These are phyloP conservation scores for Macrostomum lignano DNA, from an alignment of 1,140 invertebrate species.

Conservation along the genomic window DNA sequence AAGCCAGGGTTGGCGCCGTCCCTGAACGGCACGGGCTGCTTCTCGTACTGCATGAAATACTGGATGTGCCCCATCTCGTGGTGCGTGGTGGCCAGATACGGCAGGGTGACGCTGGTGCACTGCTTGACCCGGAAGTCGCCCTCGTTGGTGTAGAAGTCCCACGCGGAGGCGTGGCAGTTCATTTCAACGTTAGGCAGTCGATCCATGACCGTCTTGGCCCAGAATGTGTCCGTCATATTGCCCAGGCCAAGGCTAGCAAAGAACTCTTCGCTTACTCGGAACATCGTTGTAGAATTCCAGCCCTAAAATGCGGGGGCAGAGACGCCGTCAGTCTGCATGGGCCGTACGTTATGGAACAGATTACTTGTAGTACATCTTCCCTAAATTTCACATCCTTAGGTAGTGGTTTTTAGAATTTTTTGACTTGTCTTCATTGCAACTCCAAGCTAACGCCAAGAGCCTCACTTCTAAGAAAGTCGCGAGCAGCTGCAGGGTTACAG, in stretches of 20 bases:
- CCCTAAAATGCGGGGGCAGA: too few species aligned
- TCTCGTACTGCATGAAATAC: constrained; percentile 42
- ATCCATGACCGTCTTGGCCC: constrained; percentile 31
- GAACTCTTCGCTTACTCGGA: constrained; percentile 50
- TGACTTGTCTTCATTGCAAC: too few species aligned
- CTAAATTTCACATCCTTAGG: too few species aligned
- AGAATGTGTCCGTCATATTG: constrained; percentile 40
- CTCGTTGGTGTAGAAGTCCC: constrained; percentile 68
- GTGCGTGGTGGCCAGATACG: constrained; percentile 41
- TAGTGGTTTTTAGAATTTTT: too few species aligned
- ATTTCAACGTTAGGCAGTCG: constrained; percentile 34
- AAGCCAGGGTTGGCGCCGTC: constrained; percentile 45
- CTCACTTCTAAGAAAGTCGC: too few species aligned
- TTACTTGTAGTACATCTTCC: too few species aligned
- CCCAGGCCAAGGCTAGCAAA: constrained; percentile 53
- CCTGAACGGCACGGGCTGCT: constrained; percentile 38
- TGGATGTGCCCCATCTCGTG: constrained; percentile 52
- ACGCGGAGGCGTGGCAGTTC: constrained; percentile 68
- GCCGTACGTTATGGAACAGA: too few species aligned
- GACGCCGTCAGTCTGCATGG: too few species aligned
- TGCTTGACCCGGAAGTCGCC: constrained; percentile 36
- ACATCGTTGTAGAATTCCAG: constrained; percentile 35
- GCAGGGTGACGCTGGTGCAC: constrained; percentile 22
- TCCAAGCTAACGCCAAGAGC: too few species aligned
- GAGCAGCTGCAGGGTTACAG: too few species aligned